Percentiles rank a stretch among this genome's conserved stretches.
phyloP scores from a whole-genome alignment of 1,140 invertebrate species.

The Calephelis virginiensis region DNA sequence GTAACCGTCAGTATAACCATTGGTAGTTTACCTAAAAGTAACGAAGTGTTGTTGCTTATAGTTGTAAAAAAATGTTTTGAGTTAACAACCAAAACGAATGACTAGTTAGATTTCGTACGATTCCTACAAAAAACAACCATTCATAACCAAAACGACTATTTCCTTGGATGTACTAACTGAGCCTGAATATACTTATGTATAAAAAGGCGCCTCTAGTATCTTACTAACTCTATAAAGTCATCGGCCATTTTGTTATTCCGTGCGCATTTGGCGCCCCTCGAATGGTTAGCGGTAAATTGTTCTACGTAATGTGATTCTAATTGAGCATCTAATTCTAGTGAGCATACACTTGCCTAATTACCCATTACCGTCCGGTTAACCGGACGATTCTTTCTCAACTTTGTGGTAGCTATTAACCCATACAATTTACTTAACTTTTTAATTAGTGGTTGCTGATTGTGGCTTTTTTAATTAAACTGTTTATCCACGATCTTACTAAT shows the following conservation, averaged over 20 bases:
- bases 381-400: constrained; percentile 2
- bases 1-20: too few species aligned
- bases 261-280: constrained; percentile 54
- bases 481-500: neutral
- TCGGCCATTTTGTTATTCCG: constrained; percentile 61
- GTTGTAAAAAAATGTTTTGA: too few species aligned
- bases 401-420: neutral
- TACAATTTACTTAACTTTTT: constrained; percentile 17
- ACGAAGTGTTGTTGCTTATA: too few species aligned
- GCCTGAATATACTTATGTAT: neutral
- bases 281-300: constrained; percentile 69
- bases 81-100: too few species aligned
- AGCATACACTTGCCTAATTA: constrained; percentile 62
- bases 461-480: constrained; percentile 7
- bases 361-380: constrained; percentile 39
- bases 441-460: constrained; percentile 3
- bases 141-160: too few species aligned
- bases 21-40: too few species aligned
- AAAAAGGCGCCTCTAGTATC: neutral
- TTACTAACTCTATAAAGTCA: constrained; percentile 22
- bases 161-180: too few species aligned
- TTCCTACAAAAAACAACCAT: too few species aligned
- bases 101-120: too few species aligned
- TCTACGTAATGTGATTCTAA: constrained; percentile 73
- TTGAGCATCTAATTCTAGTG: constrained; percentile 71